Evolutionary conservation across 2,888 invertebrate species (phyloP).

Genomic region (Eilema griseolum): DNA sequence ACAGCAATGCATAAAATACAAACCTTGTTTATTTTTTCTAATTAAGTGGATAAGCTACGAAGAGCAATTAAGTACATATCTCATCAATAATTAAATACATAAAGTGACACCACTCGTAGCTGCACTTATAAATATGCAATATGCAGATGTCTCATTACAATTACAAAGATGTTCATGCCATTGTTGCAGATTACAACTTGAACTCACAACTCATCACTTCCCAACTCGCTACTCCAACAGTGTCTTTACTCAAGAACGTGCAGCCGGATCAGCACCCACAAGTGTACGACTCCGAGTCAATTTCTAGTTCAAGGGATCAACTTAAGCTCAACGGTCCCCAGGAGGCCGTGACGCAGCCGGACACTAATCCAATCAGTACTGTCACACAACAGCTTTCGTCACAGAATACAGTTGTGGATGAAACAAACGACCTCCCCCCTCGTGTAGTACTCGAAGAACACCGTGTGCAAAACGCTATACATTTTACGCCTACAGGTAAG

Average conservation of each 20-base stretch:
- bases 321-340: not conserved
- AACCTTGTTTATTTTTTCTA: too few species aligned
- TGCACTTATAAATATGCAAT: not conserved
- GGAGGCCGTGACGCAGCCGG: not conserved
- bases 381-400: not conserved
- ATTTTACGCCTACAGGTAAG: constrained; percentile 42
- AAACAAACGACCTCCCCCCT: not conserved
- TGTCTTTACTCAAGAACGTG: not conserved
- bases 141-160: not conserved
- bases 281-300: not conserved
- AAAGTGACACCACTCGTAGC: too few species aligned
- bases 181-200: not conserved
- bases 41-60: not conserved
- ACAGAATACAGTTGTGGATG: not conserved
- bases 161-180: not conserved
- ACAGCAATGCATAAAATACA: too few species aligned
- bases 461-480: constrained; percentile 22
- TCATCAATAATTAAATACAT: not conserved
- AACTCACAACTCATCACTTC: not conserved
- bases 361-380: not conserved
- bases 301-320: not conserved
- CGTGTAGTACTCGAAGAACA: constrained; percentile 3
- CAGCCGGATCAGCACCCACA: not conserved
- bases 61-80: not conserved
- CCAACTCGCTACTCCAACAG: not conserved